Evolutionary conservation across 1,140 invertebrate species (phyloP), one percentile per base, ranked within the genome.

Genomic region (Magallana angulata): DNA sequence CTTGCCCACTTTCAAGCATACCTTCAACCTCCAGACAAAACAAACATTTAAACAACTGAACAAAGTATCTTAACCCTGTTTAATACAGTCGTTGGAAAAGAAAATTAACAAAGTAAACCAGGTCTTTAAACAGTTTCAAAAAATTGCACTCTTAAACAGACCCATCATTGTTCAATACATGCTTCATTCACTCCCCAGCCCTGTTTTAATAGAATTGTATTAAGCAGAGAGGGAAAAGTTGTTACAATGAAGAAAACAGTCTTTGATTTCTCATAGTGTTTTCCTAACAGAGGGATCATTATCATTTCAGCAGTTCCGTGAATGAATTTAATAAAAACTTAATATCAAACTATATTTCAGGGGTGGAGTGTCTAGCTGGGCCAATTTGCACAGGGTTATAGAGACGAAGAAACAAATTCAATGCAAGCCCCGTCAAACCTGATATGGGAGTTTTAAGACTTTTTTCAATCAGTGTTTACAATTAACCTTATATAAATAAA

Each of bases 381-480:
- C 68, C 68, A 76, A 76, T 76, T 76, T 76, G 8, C 36, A 48
- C 36, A 24, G 24, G 68, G 18, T 68, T 68, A 18, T 16, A 36
- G 36, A 76, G 12, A 71, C 11, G 12, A 18, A 76, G 68, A 76
- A 76, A 76, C 68, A 76, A 76, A 76, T 76, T 76, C 68, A 76
- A 76, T 30, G 68, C 68, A 76, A 30, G 68, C 68, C 68, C 68
- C 24, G 68, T 76, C 68, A 76, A 24, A 76, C 60, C 12, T 76
- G 68, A 76, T 76, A 76, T 76, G 68, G 68, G 68, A 76, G 68
- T 76, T 12, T 30, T 18, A 76, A 76, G 24, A 76, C 36, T 48
- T 76, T 30, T 76, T 76, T 76, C 68, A 76, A 76, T 76, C 68
- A 76, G 8, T 76, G 68, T 76, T 76, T 76, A 76, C 68, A 76